Base-by-base conservation (phyloP, 2,113 vertebrate species). In the Pampusana beccarii region DNA sequence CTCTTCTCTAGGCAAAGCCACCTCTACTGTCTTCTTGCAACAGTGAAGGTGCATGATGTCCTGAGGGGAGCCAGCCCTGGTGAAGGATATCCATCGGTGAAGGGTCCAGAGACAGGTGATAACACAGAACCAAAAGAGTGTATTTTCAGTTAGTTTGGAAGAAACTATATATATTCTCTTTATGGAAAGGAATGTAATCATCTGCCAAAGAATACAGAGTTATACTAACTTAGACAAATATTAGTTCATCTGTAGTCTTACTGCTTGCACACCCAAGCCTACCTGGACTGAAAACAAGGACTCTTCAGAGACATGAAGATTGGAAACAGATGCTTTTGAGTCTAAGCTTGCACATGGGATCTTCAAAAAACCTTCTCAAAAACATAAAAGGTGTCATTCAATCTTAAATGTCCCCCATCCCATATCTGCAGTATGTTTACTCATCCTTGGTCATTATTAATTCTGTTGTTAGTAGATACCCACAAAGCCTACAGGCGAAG, bases 371-470 rank as follows among this genome's bases (percentile, higher is more conserved):
- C 8, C 15, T 86, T 87, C 70, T 65, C 58, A 70, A 84, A 91
- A 75, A 20, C 42, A 51, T 31, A 82, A 90, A 96, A 94, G 70
- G 33, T 87, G 70, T 88, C 75, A 86, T 64, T 88, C 75, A 87
- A 19, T 64, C 50, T 80, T 60, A 69, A 94, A 80, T 25, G 62
- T 33, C 15, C 19, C 13, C 12, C 3, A 14, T 7, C 34, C 31
- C 12, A 31, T 58, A 36, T 38, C 42, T 74, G 20, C 67, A 88
- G 24, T 79, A 31, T 38, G 23, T 85, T 93, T 94, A 81, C 53
- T 94, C 80, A 92, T 81, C 69, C 46, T 91, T 44, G 60, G 70
- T 78, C 73, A 42, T 89, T 84, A 80, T 40, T 81, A 81, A 85
- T 85, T 67, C 69, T 62, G 23, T 23, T 88, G 86, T 88, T 61